Evolutionary conservation across 2,113 vertebrate species (phyloP), one percentile per base, ranked within the genome.

Genomic region (Coptodon rendalli): DNA sequence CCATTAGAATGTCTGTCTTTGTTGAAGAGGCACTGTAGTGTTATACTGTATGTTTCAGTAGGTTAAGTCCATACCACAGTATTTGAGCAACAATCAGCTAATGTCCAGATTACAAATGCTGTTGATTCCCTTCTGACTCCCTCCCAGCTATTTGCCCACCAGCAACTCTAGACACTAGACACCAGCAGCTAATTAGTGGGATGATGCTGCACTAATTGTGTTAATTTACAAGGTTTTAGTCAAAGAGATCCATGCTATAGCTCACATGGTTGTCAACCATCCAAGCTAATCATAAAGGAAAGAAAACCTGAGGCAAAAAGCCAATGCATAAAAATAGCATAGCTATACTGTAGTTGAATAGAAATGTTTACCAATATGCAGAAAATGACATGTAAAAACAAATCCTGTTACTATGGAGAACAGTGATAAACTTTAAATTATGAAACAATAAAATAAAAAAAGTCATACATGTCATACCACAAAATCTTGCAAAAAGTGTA

Each of bases 161-260:
- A 96, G 94, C 96, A 97, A 97, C 96, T 97, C 96, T 95, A 97
- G 97, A 97, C 97, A 97, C 96, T 95, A 97, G 97, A 97, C 97
- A 97, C 96, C 96, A 94, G 96, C 96, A 97, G 97, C 97, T 99
- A 99, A 99, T 99, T 99, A 99, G 97, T 97, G 95, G 97, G 97
- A 98, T 97, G 97, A 98, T 97, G 97, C 97, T 97, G 97, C 97
- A 97, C 97, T 99, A 99, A 99, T 99, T 99, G 98, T 97, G 97
- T 98, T 99, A 98, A 99, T 99, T 99, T 98, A 98, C 98, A 98
- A 98, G 97, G 98, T 98, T 98, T 98, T 97, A 98, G 97, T 98
- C 97, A 98, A 98, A 98, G 97, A 96, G 96, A 98, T 97, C 96
- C 95, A 97, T 96, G 97, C 96, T 97, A 97, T 96, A 97, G 96